Evolutionary conservation across 2,888 invertebrate genomes (phyloP).

Genomic region (Pammene aurita): DNA sequence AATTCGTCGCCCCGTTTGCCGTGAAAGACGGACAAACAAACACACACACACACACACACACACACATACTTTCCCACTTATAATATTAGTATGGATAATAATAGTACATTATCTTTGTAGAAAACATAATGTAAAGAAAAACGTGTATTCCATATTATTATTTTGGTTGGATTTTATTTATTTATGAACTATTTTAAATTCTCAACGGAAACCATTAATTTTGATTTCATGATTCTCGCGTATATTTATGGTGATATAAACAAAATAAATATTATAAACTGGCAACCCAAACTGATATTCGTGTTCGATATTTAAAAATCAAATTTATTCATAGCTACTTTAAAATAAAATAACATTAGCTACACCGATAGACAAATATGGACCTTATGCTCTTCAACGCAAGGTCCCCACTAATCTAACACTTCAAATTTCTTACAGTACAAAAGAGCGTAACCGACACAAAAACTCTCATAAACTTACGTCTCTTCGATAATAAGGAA

Average conservation of each 20-base stretch:
- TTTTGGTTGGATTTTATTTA: neutral
- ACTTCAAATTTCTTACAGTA: neutral
- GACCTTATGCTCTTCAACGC: neutral
- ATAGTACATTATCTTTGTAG: no score
- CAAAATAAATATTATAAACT: neutral
- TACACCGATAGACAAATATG: neutral
- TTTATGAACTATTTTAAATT: neutral
- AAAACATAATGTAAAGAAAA: neutral
- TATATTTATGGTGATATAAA: neutral
- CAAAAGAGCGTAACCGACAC: constrained; percentile 1
- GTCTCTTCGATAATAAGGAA: neutral
- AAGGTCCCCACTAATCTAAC: neutral
- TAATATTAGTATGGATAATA: no score
- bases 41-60: no score
- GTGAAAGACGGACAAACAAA: no score
- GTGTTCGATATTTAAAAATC: constrained; percentile 16
- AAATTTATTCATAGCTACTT: constrained; percentile 8
- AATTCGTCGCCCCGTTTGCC: no score
- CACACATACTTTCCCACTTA: no score
- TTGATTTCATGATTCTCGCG: no score
- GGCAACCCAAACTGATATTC: constrained; percentile 14
- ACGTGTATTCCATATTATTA: neutral
- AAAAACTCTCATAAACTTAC: neutral
- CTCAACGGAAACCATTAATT: constrained; percentile 6
- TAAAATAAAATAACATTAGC: constrained; percentile 11